A percentile compares a stretch with the other conserved stretches of the same genome.
Conservation (phyloP, 2,888 invertebrate genomes). For the Cephus sareptanus region DNA sequence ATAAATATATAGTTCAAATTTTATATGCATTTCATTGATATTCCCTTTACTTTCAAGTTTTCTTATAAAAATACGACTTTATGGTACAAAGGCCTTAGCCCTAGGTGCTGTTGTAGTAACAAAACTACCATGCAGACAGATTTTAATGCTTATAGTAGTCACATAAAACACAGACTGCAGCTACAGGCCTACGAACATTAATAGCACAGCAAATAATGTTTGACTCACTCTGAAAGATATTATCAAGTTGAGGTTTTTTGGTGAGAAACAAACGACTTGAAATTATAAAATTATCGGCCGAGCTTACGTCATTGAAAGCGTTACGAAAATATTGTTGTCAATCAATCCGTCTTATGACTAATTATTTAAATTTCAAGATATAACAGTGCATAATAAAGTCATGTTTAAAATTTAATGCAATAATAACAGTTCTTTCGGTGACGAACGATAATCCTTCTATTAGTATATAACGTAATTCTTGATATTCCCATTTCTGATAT, state of each 20-base stretch:
- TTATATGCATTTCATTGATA: background rate
- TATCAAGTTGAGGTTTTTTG: background rate
- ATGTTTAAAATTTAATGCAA: background rate
- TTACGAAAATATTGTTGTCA: background rate
- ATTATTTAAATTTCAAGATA: background rate
- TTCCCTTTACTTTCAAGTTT: background rate
- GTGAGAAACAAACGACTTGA: background rate
- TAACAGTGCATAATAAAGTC: background rate
- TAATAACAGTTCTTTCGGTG: background rate
- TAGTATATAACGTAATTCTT: background rate
- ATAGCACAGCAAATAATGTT: background rate
- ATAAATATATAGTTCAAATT: background rate
- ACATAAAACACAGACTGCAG: background rate
- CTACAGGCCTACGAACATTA: background rate
- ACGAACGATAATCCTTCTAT: background rate
- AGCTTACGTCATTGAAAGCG: background rate
- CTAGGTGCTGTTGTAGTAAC: background rate
- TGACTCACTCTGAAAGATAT: background rate
- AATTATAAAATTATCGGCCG: background rate
- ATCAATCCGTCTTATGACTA: background rate
- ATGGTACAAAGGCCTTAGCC: background rate
- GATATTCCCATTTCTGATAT: constrained; percentile 5
- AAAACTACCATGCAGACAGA: background rate
- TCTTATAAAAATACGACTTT: background rate
- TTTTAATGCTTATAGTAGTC: background rate